Evolutionary conservation across 2,888 invertebrate species (phyloP), one percentile per base, ranked within the genome.

Genomic region (Agonopterix arenella): DNA sequence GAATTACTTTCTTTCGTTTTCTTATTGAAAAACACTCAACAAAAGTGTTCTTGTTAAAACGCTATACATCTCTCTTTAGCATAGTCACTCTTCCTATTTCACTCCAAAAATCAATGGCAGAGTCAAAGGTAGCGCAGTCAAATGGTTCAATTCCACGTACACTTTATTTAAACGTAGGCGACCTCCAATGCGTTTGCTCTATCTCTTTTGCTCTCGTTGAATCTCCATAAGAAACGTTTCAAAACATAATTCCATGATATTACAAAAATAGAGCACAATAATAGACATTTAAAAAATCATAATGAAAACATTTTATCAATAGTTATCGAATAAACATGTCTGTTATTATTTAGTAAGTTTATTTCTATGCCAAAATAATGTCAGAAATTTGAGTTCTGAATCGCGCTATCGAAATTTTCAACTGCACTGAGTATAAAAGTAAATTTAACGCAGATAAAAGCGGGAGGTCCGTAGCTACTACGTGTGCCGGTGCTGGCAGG

Each of bases 381-480:
- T 4, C 41, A n/a, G 1, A 58, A 71, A 48, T 55, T 63, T n/a
- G 13, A 53, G 56, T 65, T 54, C 83, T 86, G 63, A 62, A 83
- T 74, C 86, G 68, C 86, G 77, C 66, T 75, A 75, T 61, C 43
- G 52, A 63, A 66, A 59, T 76, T 79, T 82, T 59, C 16, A 3
- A 8, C 10, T 1, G 0, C 10, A 11, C 40, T 62, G 8, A 28
- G 59, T 71, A 70, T 64, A 66, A 60, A 64, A 50, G 48, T 11
- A 16, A 48, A 4, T 4, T 10, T 40, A 47, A 37, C 8, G 1
- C 0, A 0, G 0, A 1, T 0, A 0, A 1, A 1, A 0, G 11
- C 47, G 79, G 85, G 76, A 75, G 77, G 88, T 88, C 86, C 88
- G 83, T 84, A 76, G 88, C 85, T 88, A 88, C 88, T 83, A 71